Percentiles rank a stretch among this genome's conserved stretches.
These are phyloP conservation scores for Hapalemur alaotrensis DNA, from an alignment of 2,797 vertebrate genomes.

Conservation along the genomic window DNA sequence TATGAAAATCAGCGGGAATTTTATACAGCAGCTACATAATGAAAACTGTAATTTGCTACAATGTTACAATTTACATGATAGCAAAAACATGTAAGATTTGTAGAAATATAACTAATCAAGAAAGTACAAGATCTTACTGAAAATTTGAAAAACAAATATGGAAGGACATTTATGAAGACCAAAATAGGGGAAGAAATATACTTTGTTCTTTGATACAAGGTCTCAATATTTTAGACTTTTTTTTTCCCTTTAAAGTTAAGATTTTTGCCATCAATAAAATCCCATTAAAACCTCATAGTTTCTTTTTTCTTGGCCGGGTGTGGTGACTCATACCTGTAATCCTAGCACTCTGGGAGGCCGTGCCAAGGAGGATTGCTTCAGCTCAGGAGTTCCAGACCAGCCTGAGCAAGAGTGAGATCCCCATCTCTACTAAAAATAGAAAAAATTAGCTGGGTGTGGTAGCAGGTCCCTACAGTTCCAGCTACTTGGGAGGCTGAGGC, in stretches of 20 bases:
- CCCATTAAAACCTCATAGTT: background rate
- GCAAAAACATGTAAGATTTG: background rate
- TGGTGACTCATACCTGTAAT: too few species aligned
- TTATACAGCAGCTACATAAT: background rate
- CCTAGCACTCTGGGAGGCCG: too few species aligned
- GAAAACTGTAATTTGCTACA: background rate
- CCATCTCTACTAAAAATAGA: too few species aligned
- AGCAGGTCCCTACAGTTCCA: too few species aligned
- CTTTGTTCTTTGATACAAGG: background rate
- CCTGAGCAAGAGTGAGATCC: too few species aligned
- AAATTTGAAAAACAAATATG: background rate
- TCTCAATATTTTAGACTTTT: background rate
- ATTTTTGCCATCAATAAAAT: background rate
- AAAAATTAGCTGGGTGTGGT: too few species aligned
- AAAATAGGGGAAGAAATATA: background rate
- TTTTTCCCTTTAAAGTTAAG: background rate
- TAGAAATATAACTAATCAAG: background rate
- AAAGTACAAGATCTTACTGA: background rate
- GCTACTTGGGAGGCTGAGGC: too few species aligned
- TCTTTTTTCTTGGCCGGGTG: background rate
- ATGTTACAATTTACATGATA: background rate
- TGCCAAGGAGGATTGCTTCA: too few species aligned
- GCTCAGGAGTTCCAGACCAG: too few species aligned
- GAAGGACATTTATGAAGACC: background rate
- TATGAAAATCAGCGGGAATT: background rate